Evolutionary conservation across 1,140 invertebrate genomes (phyloP).

Genomic region (Leptoteleia sp.): DNA sequence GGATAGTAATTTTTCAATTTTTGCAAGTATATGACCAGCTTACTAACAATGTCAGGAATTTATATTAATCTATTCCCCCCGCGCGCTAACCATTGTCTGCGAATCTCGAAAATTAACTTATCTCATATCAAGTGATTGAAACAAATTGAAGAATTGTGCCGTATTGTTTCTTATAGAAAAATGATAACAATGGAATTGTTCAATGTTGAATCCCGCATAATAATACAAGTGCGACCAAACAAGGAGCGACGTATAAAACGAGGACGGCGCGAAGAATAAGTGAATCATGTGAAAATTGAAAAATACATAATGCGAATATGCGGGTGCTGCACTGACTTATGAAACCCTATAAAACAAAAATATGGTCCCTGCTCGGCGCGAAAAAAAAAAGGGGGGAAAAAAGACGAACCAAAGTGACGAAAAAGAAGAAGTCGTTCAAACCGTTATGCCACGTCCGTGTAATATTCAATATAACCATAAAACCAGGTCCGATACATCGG

Average conservation of each 20-base stretch:
- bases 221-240: slow-evolving; percentile 23
- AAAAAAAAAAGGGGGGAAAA: no score
- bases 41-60: no score
- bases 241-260: neutral
- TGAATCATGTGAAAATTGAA: slow-evolving; percentile 13
- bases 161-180: slow-evolving; percentile 28
- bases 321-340: slow-evolving; percentile 1
- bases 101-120: slow-evolving; percentile 36
- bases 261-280: slow-evolving; percentile 12
- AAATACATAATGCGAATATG: slow-evolving; percentile 7
- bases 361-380: no score
- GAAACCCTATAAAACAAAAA: no score
- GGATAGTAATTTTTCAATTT: no score
- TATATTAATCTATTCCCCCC: no score
- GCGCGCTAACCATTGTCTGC: slow-evolving; percentile 20
- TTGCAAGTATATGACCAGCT: no score
- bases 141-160: slow-evolving; percentile 41
- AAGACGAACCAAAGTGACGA: no score
- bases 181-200: slow-evolving; percentile 47
- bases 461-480: no score
- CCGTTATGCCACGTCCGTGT: no score
- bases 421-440: no score
- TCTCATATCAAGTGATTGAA: slow-evolving; percentile 34
- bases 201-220: slow-evolving; percentile 22
- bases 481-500: no score